Conservation (phyloP, 2,888 invertebrate species). For the Pterobdella sp. region DNA sequence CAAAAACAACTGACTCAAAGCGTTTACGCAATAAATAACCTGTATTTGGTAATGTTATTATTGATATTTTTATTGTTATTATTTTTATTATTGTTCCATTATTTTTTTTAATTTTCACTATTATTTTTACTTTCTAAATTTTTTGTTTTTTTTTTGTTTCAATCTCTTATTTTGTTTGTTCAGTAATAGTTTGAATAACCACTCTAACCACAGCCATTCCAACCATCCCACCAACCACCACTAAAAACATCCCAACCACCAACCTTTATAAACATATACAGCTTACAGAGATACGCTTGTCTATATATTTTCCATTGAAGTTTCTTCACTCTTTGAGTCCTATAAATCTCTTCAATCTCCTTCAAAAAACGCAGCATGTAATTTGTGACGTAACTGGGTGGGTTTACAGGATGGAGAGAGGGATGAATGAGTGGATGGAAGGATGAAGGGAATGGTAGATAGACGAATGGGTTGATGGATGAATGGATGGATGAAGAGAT, state of each 20-base stretch:
- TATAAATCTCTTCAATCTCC: conserved; percentile 46
- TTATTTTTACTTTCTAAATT: not conserved
- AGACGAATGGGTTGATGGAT: not conserved
- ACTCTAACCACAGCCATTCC: no score
- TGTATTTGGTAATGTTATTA: no score
- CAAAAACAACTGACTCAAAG: conserved; percentile 52
- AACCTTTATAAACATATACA: conserved; percentile 47
- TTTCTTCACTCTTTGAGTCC: conserved; percentile 31
- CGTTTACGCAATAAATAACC: conserved; percentile 50
- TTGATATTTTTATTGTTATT: no score
- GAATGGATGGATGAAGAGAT: not conserved
- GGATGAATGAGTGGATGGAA: not conserved
- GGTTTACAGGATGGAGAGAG: not conserved
- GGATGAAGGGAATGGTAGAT: not conserved
- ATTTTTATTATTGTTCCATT: not conserved
- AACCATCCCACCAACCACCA: no score
- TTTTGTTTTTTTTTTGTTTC: not conserved
- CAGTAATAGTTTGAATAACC: not conserved
- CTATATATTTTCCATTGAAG: conserved; percentile 45
- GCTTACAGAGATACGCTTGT: conserved; percentile 53
- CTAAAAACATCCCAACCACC: no score
- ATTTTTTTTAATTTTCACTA: not conserved
- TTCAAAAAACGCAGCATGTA: conserved; percentile 51
- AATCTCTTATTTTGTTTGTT: not conserved
- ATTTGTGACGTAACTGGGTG: conserved; percentile 40